These are phyloP conservation scores for Prosapia bicincta DNA, from an alignment of 2,888 invertebrate genomes.

Conservation along the genomic window DNA sequence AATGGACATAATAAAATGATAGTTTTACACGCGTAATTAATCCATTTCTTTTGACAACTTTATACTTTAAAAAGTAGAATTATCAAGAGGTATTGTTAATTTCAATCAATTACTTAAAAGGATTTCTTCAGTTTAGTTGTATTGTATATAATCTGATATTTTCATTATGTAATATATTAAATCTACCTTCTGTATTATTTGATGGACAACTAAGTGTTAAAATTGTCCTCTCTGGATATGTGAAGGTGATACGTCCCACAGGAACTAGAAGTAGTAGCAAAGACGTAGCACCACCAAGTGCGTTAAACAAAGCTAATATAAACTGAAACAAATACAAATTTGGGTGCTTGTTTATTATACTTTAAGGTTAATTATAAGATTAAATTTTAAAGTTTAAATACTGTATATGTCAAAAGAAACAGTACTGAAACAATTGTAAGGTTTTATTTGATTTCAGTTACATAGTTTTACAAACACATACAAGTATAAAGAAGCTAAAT, in stretches of 20 bases:
- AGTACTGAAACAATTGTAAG: too few relatives aligned
- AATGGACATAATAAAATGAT: too few relatives aligned
- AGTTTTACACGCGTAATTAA: too few relatives aligned
- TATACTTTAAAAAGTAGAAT: too few relatives aligned
- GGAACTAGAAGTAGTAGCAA: conserved; percentile 66
- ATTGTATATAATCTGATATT: background rate
- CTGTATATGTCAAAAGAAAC: too few relatives aligned
- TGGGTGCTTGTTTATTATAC: too few relatives aligned
- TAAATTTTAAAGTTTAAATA: too few relatives aligned
- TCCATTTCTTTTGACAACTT: too few relatives aligned
- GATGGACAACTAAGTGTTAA: conserved; percentile 54
- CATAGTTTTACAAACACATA: too few relatives aligned
- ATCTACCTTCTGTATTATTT: conserved; percentile 28
- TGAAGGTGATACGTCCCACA: conserved; percentile 63
- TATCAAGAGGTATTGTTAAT: background rate
- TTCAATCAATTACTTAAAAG: background rate
- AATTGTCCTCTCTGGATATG: conserved; percentile 59
- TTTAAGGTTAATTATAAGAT: too few relatives aligned
- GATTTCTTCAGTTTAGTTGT: background rate
- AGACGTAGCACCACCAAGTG: conserved; percentile 62
- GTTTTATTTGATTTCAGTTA: too few relatives aligned
- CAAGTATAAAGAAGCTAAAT: too few relatives aligned
- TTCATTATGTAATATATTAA: background rate
- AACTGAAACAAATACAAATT: conserved; percentile 50
- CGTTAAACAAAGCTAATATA: conserved; percentile 63